Conservation (phyloP, 2,797 vertebrate species). For the Lacerta agilis region DNA sequence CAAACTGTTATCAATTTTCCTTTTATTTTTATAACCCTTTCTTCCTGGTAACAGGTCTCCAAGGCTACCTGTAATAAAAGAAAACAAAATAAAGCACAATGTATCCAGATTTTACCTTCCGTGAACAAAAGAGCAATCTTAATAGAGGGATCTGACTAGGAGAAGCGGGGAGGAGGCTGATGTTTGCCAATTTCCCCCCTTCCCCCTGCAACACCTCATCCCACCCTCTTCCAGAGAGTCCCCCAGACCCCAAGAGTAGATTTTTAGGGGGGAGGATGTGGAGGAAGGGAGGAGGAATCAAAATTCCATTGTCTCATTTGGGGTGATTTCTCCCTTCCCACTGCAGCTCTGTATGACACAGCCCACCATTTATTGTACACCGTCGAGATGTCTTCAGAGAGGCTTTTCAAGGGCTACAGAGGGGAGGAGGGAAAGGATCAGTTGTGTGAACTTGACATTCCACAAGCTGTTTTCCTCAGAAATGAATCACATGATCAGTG, state of each 20-base stretch:
- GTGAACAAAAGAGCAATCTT: not conserved
- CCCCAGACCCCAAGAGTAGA: not conserved
- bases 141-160: not conserved
- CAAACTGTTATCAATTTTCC: not conserved
- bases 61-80: not conserved
- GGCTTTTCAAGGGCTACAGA: not conserved
- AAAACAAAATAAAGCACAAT: not conserved
- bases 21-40: slow-evolving; percentile 8
- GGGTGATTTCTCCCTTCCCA: not conserved
- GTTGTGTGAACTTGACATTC: not conserved
- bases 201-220: not conserved
- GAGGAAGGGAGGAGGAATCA: no score
- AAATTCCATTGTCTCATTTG: no score
- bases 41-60: not conserved
- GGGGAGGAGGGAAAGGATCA: not conserved
- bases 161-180: not conserved
- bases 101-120: not conserved
- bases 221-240: not conserved
- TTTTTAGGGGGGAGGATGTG: not conserved
- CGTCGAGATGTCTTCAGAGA: not conserved
- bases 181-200: not conserved
- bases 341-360: no score
- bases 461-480: not conserved
- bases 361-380: no score
- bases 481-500: not conserved